Evolutionary conservation across 2,113 vertebrate genomes (phyloP), one percentile per base, ranked within the genome.

Genomic region (Ptychochromis oligacanthus): DNA sequence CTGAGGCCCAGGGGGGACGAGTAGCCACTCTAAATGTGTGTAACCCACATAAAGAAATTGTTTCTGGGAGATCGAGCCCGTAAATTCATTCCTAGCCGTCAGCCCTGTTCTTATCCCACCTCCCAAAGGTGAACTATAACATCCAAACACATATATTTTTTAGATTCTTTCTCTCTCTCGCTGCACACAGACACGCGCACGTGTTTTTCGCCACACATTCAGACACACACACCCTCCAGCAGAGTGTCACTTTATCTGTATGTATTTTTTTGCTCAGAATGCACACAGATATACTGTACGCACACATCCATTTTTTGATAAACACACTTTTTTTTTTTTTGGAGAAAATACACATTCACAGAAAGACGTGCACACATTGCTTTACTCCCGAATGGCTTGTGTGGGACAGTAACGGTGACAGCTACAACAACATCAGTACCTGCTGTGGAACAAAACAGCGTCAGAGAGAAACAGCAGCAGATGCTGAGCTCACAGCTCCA

Each of bases 11-110:
- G 43, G 34, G 84, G 92, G 91, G 80, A 82, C 34, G 43, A 84
- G 84, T 79, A 83, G 91, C 91, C 91, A 89, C 92, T 93, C 91
- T 89, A 91, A 93, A 93, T 92, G 91, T 95, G 91, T 93, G 92
- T 95, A 93, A 93, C 91, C 85, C 90, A 94, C 91, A 93, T 93
- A 92, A 92, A 95, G 91, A 92, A 92, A 94, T 93, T 94, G 93
- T 95, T 93, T 95, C 91, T 93, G 88, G 89, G 89, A 93, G 90
- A 93, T 93, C 87, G 81, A 70, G 81, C 83, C 85, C 46, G 75
- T 93, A 95, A 92, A 93, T 94, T 93, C 88, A 92, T 93, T 94
- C 89, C 87, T 90, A 74, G 90, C 93, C 62, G 43, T 86, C 88
- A 91, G 92, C 84, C 78, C 59, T 82, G 79, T 91, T 92, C 87